Percentiles rank a stretch among this genome's conserved stretches.
phyloP scores from a whole-genome alignment of 2,888 invertebrate species.

The Protodeltote pygarga region DNA sequence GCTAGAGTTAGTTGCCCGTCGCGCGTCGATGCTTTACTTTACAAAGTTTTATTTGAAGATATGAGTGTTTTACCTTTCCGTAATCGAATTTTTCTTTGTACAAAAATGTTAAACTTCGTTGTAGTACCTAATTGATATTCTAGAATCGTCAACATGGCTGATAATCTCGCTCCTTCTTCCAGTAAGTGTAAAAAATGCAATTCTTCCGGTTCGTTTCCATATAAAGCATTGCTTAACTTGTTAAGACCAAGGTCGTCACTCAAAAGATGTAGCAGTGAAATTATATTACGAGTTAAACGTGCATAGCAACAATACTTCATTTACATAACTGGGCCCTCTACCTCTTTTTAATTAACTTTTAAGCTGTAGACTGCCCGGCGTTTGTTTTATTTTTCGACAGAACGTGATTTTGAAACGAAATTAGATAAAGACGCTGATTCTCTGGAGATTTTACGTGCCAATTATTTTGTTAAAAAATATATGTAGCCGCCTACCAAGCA shows the following conservation, averaged over 20 bases:
- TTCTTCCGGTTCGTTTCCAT: constrained; percentile 42
- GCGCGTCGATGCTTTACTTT: too few relatives aligned
- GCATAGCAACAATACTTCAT: constrained; percentile 76
- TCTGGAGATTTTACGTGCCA: constrained; percentile 38
- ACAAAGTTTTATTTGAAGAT: too few relatives aligned
- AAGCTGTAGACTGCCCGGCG: constrained; percentile 54
- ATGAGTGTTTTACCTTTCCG: too few relatives aligned
- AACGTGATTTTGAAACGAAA: constrained; percentile 47
- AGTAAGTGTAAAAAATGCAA: constrained; percentile 41
- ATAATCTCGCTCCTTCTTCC: constrained; percentile 25
- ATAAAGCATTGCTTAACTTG: constrained; percentile 48
- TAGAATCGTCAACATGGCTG: constrained; percentile 7
- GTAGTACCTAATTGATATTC: not conserved
- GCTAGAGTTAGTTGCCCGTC: too few relatives aligned
- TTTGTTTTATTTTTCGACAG: constrained; percentile 44
- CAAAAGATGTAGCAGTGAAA: constrained; percentile 60
- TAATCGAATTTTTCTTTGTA: too few relatives aligned
- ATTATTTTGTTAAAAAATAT: constrained; percentile 26
- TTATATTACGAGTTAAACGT: constrained; percentile 57
- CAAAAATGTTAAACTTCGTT: not conserved
- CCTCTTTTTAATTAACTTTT: constrained; percentile 70
- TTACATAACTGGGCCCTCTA: constrained; percentile 70
- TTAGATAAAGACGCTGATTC: constrained; percentile 39
- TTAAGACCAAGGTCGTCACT: constrained; percentile 58
- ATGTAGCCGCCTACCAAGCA: constrained; percentile 25